Conservation (phyloP, 2,888 invertebrate species). For the Volucella inanis region DNA sequence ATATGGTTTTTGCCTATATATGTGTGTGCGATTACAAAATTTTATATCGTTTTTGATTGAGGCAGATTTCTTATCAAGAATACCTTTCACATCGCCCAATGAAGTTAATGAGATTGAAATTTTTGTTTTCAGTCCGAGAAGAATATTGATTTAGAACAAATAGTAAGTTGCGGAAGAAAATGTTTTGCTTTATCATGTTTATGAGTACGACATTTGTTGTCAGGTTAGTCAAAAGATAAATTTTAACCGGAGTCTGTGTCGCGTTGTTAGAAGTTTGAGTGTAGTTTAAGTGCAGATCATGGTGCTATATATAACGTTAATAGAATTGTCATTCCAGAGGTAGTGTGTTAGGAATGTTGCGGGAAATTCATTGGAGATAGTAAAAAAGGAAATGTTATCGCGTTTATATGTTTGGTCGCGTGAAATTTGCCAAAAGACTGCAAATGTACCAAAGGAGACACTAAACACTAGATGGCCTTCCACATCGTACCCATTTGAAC, state of each 20-base stretch:
- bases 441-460: conserved; percentile 29
- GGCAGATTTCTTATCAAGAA: conserved; percentile 74
- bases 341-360: conserved; percentile 71
- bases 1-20: no score
- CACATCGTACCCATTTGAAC: conserved; percentile 62
- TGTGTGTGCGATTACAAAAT: conserved; percentile 56
- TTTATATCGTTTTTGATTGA: conserved; percentile 52
- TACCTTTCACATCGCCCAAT: conserved; percentile 50
- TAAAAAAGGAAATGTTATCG: conserved; percentile 77
- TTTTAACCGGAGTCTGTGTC: conserved; percentile 18
- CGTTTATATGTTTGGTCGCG: conserved; percentile 78
- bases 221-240: conserved; percentile 44
- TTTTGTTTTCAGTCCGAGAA: conserved; percentile 37
- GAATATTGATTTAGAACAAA: conserved; percentile 36
- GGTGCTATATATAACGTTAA: conserved; percentile 60
- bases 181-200: conserved; percentile 7
- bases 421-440: conserved; percentile 39
- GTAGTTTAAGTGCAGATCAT: conserved; percentile 46
- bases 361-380: conserved; percentile 77
- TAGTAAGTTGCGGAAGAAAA: background rate
- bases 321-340: conserved; percentile 69
- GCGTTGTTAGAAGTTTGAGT: conserved; percentile 38
- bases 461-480: conserved; percentile 30
- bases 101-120: conserved; percentile 47
- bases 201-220: conserved; percentile 41